Percentiles rank a stretch among this genome's conserved stretches.
These are phyloP conservation scores for Penaeus monodon DNA, from an alignment of 2,888 invertebrate genomes.

Conservation along the genomic window DNA sequence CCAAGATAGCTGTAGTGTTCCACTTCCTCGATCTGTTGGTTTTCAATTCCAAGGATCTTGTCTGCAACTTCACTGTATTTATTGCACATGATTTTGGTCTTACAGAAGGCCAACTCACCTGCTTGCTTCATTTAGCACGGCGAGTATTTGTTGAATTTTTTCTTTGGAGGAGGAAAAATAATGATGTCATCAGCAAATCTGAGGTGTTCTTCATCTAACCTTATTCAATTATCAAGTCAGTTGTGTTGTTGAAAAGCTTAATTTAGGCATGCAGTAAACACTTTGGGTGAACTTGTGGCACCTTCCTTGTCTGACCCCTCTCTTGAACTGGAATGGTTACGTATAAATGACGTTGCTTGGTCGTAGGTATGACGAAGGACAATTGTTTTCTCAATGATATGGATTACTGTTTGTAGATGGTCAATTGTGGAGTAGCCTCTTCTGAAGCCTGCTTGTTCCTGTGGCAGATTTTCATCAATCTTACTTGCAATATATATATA, in stretches of 20 bases:
- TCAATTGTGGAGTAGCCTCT: constrained; percentile 11
- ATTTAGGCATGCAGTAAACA: too few species aligned
- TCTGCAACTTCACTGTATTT: background rate
- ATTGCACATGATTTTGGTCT: constrained; percentile 2
- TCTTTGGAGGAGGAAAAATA: constrained; percentile 1
- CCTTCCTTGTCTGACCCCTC: too few species aligned
- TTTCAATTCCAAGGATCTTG: background rate
- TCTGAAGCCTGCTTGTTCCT: background rate
- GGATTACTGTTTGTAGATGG: constrained; percentile 18
- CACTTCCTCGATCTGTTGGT: background rate
- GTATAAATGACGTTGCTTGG: too few species aligned
- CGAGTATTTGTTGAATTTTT: background rate
- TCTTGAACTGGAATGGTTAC: too few species aligned
- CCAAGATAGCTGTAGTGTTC: background rate
- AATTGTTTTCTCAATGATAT: background rate
- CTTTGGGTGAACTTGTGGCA: too few species aligned
- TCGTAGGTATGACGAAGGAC: too few species aligned
- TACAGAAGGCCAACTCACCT: background rate
- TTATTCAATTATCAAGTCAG: background rate
- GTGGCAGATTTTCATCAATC: background rate
- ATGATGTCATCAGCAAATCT: constrained; percentile 20
- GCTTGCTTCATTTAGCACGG: constrained; percentile 13
- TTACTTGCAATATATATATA: too few species aligned
- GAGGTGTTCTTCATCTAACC: background rate
- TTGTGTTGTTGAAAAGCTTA: too few species aligned